Base-by-base conservation (phyloP, 2,888 invertebrate species). In the Gryllus longicercus region DNA sequence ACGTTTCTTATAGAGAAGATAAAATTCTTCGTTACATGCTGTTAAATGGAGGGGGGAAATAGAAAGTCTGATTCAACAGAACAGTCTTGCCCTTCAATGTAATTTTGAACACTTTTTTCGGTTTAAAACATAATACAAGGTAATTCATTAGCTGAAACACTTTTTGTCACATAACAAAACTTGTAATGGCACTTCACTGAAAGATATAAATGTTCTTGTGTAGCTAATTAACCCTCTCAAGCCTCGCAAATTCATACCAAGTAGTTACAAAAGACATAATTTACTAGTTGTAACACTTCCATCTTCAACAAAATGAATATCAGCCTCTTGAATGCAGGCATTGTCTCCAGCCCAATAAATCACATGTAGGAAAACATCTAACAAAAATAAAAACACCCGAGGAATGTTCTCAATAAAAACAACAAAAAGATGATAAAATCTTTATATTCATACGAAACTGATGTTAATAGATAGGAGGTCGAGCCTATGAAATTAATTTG, bases 21-120 rank as follows among this genome's bases (percentile, higher is more conserved):
- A 63, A 38, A 38, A 63, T 63, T 63, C 63, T 63, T 63, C 63
- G n/a, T 18, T 63, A 63, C 63, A 63, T 63, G 63, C 63, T 63
- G 63, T 63, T 63, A 63, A 63, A 63, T 63, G 63, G 63, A 63
- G 63, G n/a, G 63, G 38, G 63, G 63, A 63, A 63, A 63, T 63
- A 63, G 63, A 63, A 63, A 63, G 63, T 63, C 63, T 63, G 63
- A 63, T 63, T 63, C 63, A 63, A 63, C 63, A 63, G 63, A 63
- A 63, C 63, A 63, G 63, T 63, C 63, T 63, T 63, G 63, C 63
- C 63, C 63, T 63, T 63, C 63, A 63, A 63, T 63, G 14, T 18
- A 63, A 63, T 63, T 63, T 63, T 63, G 63, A 63, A 63, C 14
- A 63, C 63, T 63, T 63, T 38, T 38, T 38, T 38, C 38, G 38